Percentiles rank a stretch among this genome's conserved stretches.
These are phyloP conservation scores for Falco peregrinus DNA, from an alignment of 2,797 vertebrate species.

Conservation along the genomic window DNA sequence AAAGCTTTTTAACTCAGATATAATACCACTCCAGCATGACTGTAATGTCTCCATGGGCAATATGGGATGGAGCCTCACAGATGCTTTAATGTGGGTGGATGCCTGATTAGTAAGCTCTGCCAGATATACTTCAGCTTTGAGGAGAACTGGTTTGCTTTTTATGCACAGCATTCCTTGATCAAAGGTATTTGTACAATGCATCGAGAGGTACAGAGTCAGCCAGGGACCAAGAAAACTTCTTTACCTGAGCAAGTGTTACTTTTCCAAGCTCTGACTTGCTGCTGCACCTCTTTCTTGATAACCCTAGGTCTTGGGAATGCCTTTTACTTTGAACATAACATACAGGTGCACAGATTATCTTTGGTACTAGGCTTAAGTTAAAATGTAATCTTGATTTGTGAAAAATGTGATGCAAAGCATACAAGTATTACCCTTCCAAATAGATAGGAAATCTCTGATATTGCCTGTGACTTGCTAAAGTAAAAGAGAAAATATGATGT, in stretches of 20 bases:
- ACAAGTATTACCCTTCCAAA: background rate
- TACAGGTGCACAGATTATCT: background rate
- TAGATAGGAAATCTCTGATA: background rate
- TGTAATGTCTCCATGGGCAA: background rate
- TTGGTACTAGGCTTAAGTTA: background rate
- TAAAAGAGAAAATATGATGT: background rate
- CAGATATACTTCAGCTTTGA: background rate
- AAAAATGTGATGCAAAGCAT: background rate
- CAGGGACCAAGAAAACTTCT: background rate
- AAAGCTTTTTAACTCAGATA: background rate
- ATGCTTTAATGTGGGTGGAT: conserved; percentile 38
- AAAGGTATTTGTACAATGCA: background rate
- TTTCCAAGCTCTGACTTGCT: background rate
- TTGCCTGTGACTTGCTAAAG: background rate
- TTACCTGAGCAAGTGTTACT: background rate
- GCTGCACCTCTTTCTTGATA: background rate
- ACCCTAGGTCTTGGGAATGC: background rate
- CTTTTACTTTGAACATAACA: background rate
- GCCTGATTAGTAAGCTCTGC: conserved; percentile 28
- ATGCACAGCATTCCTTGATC: background rate
- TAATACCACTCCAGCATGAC: background rate
- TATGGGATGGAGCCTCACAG: background rate
- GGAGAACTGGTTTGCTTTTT: background rate
- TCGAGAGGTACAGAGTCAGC: background rate
- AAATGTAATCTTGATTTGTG: background rate